Percentiles rank a stretch among this genome's conserved stretches.
Conservation (phyloP, 2,113 vertebrate genomes). For the Phaethon lepturus region DNA sequence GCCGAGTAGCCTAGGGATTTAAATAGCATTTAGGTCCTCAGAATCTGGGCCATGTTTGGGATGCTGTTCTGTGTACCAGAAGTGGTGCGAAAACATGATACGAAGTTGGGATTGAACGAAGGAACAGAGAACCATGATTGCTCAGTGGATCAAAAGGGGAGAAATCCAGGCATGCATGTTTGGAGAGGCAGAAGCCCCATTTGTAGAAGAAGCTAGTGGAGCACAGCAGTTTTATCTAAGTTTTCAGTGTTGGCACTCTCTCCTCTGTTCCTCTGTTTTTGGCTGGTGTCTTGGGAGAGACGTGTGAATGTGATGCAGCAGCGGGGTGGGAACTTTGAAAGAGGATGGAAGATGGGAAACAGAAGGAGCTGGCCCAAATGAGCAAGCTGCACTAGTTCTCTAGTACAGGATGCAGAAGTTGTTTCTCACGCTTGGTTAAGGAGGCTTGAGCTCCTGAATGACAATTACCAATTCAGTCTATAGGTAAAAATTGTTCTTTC, state of each 20-base stretch:
- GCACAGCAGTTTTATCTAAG: neutral
- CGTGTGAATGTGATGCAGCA: neutral
- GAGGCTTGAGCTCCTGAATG: neutral
- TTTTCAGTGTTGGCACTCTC: neutral
- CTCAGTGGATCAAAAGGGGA: neutral
- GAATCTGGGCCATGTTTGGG: neutral
- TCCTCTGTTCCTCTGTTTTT: conserved; percentile 1
- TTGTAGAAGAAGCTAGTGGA: neutral
- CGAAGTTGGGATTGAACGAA: neutral
- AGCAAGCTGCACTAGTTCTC: neutral
- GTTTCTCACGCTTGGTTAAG: neutral
- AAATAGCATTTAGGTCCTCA: neutral
- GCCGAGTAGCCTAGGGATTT: neutral
- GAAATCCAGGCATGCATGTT: neutral
- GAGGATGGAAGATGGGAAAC: neutral
- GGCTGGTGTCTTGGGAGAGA: conserved; percentile 3
- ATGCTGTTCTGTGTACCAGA: neutral
- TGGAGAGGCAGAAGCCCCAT: neutral
- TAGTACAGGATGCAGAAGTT: neutral
- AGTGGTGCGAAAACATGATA: neutral
- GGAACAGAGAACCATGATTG: neutral
- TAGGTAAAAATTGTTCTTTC: neutral
- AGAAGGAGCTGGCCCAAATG: neutral
- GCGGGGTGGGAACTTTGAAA: neutral
- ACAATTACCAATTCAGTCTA: neutral